Percentiles rank a stretch among this genome's conserved stretches.
Conservation (phyloP, 2,797 vertebrate species). For the Poeciliopsis gracilis region DNA sequence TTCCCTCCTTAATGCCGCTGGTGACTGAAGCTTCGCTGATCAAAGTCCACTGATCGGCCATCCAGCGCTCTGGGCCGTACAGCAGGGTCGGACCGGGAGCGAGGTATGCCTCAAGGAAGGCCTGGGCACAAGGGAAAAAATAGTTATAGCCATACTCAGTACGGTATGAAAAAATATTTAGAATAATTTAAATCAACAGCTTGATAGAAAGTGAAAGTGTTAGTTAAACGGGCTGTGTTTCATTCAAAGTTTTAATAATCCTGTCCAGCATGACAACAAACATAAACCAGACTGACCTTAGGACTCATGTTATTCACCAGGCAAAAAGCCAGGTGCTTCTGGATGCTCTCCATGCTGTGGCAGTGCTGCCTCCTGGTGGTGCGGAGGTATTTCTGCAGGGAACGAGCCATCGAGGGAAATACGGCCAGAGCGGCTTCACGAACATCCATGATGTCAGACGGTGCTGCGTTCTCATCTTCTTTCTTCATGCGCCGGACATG, state of each 20-base stretch:
- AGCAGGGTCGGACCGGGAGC: conserved; percentile 90
- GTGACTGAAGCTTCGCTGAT: conserved; percentile 95
- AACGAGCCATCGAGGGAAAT: conserved; percentile 96
- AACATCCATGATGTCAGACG: conserved; percentile 94
- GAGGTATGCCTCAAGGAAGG: conserved; percentile 95
- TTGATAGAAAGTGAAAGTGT: background rate
- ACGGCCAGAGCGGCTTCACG: conserved; percentile 95
- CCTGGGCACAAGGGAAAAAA: conserved; percentile 75
- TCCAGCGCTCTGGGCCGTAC: conserved; percentile 91
- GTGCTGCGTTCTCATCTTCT: conserved; percentile 88
- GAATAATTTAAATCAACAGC: background rate
- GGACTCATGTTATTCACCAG: conserved; percentile 95
- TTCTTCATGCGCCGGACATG: conserved; percentile 91
- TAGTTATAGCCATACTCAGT: background rate
- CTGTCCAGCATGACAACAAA: background rate
- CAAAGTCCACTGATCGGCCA: conserved; percentile 92
- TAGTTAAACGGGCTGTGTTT: background rate
- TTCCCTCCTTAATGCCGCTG: conserved; percentile 85
- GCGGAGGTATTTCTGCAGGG: conserved; percentile 96
- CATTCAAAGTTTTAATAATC: background rate
- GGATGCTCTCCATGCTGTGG: conserved; percentile 99
- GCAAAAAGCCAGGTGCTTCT: conserved; percentile 95
- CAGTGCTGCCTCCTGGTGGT: conserved; percentile 95
- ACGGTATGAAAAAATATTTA: background rate
- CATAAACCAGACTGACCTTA: conserved; percentile 82